Evolutionary conservation across 2,888 invertebrate species (phyloP).

Genomic region (Zonitis immaculata): DNA sequence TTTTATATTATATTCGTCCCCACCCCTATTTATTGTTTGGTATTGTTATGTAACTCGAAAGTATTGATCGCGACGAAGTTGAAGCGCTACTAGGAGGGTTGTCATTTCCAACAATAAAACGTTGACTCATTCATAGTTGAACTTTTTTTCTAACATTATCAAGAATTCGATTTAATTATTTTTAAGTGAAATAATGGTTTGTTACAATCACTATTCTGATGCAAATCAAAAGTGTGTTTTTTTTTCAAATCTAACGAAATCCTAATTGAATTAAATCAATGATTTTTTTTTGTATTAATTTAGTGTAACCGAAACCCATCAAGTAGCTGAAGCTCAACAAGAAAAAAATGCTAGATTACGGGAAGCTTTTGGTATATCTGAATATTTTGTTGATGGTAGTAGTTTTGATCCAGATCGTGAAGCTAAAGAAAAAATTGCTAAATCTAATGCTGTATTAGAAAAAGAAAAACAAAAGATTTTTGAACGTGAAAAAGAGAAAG

Average conservation of each 20-base stretch:
- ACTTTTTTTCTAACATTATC: background rate
- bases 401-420: conserved; percentile 80
- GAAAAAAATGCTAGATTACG: conserved; percentile 91
- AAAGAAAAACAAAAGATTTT: conserved; percentile 40
- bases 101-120: background rate
- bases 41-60: conserved; percentile 1
- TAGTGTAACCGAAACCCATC: conserved; percentile 93
- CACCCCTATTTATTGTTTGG: background rate
- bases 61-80: conserved; percentile 10
- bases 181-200: conserved; percentile 24
- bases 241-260: background rate
- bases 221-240: conserved; percentile 22
- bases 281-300: conserved; percentile 24
- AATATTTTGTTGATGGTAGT: conserved; percentile 90
- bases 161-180: background rate
- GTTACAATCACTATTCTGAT: conserved; percentile 27
- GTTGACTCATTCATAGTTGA: background rate
- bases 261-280: background rate
- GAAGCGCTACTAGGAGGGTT: background rate
- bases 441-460: conserved; percentile 48
- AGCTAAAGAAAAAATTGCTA: conserved; percentile 56
- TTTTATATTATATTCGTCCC: no score
- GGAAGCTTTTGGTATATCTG: conserved; percentile 92
- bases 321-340: conserved; percentile 92
- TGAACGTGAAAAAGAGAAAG: conserved; percentile 52